Evolutionary conservation across 1,140 invertebrate genomes (phyloP).

Genomic region (Microplitis mediator): DNA sequence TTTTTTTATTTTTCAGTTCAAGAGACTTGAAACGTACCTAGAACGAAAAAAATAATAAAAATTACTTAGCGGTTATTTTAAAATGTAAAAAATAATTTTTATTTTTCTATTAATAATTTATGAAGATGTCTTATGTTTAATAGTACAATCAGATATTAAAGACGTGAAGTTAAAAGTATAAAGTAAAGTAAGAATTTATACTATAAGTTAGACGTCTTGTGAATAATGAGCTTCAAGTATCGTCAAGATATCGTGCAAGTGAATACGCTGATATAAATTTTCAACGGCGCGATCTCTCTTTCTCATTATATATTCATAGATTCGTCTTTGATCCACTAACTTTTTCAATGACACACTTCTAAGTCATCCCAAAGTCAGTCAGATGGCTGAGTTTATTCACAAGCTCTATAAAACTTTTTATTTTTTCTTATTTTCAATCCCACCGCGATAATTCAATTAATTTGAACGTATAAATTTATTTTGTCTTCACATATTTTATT

Average conservation of each 20-base stretch:
- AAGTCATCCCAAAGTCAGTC: slow-evolving; percentile 10
- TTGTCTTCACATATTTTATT: no score
- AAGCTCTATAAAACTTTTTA: background rate
- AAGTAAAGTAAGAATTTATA: slow-evolving; percentile 8
- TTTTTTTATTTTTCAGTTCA: no score
- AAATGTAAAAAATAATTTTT: background rate
- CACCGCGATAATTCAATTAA: no score
- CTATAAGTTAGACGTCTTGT: background rate
- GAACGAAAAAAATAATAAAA: background rate
- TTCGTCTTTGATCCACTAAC: slow-evolving; percentile 20
- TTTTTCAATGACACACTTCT: slow-evolving; percentile 32
- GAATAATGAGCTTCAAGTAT: slow-evolving; percentile 22
- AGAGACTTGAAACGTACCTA: background rate
- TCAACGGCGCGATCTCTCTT: background rate
- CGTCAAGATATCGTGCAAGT: slow-evolving; percentile 4
- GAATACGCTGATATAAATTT: slow-evolving; percentile 17
- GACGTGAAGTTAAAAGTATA: background rate
- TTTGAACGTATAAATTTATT: no score
- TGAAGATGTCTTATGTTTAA: background rate
- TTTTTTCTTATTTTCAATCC: background rate
- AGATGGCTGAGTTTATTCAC: background rate
- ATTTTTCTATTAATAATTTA: slow-evolving; percentile 9
- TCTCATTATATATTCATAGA: slow-evolving; percentile 32
- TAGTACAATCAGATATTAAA: background rate
- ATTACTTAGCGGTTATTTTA: no score